These are phyloP conservation scores for Hybos culiciformis DNA, from an alignment of 2,888 invertebrate genomes.

Conservation along the genomic window DNA sequence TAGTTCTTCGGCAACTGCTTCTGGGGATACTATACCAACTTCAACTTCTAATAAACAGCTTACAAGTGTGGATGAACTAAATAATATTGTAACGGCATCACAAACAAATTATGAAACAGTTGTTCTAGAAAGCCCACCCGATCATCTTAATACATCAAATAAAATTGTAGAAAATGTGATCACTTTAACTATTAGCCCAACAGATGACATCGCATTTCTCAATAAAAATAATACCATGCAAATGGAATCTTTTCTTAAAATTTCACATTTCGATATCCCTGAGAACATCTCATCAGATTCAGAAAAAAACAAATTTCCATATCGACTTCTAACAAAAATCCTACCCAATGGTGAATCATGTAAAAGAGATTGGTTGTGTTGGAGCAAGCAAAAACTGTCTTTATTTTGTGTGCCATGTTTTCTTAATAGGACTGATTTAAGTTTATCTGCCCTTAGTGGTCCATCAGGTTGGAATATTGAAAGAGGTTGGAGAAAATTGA, in stretches of 20 bases:
- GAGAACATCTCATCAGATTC: background rate
- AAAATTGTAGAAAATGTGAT: background rate
- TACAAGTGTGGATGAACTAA: background rate
- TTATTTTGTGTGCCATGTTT: slow-evolving; percentile 1
- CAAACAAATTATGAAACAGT: background rate
- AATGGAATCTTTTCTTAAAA: slow-evolving; percentile 1
- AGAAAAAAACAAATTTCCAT: background rate
- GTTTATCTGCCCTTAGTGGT: background rate
- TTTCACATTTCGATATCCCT: slow-evolving; percentile 1
- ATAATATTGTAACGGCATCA: background rate
- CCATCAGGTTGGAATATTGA: background rate
- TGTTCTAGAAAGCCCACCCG: background rate
- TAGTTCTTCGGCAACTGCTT: background rate
- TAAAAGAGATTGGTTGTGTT: background rate
- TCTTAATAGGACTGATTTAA: background rate
- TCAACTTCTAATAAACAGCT: background rate
- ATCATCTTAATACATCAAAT: background rate
- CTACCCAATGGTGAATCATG: background rate
- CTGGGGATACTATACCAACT: background rate
- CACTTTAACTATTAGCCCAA: background rate
- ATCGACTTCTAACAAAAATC: background rate
- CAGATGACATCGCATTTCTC: slow-evolving; percentile 1
- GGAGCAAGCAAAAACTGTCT: background rate
- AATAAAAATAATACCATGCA: slow-evolving; percentile 1
- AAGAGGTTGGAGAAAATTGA: slow-evolving; percentile 2